phyloP scores from a whole-genome alignment of 2,888 invertebrate species.

The Empis stercorea region DNA sequence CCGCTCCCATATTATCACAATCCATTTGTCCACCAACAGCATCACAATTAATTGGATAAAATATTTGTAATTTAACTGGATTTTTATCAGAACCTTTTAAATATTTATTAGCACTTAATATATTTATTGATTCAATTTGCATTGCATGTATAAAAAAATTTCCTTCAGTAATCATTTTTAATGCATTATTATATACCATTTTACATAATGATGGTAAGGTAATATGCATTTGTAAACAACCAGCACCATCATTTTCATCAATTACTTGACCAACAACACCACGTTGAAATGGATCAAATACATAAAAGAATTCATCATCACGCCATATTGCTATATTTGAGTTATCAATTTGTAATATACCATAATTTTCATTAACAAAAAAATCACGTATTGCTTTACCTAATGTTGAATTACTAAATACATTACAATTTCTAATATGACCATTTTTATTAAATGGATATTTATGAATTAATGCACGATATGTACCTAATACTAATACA shows the following conservation, averaged over 20 bases:
- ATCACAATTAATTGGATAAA: background rate
- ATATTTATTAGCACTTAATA: slow-evolving; percentile 13
- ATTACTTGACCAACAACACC: slow-evolving; percentile 43
- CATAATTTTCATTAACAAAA: slow-evolving; percentile 23
- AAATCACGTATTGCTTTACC: slow-evolving; percentile 21
- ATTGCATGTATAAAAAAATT: slow-evolving; percentile 44
- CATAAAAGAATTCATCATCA: slow-evolving; percentile 48
- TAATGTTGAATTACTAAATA: slow-evolving; percentile 23
- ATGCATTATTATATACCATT: slow-evolving; percentile 38
- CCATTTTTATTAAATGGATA: slow-evolving; percentile 24
- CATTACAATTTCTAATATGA: slow-evolving; percentile 24
- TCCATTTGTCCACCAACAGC: slow-evolving; percentile 2
- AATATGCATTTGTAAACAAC: slow-evolving; percentile 50
- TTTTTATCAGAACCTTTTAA: background rate
- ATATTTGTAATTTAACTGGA: slow-evolving; percentile 4
- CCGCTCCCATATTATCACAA: background rate
- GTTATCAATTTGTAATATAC: slow-evolving; percentile 44
- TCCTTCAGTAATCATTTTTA: slow-evolving; percentile 26
- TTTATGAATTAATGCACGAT: slow-evolving; percentile 25
- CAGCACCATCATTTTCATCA: slow-evolving; percentile 37
- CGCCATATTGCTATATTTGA: slow-evolving; percentile 48
- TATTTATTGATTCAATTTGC: slow-evolving; percentile 32
- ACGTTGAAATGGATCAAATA: slow-evolving; percentile 53
- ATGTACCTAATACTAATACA: slow-evolving; percentile 34
- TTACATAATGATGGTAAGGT: slow-evolving; percentile 44